Evolutionary conservation across 2,888 invertebrate species (phyloP).

Genomic region (Boloria selene): DNA sequence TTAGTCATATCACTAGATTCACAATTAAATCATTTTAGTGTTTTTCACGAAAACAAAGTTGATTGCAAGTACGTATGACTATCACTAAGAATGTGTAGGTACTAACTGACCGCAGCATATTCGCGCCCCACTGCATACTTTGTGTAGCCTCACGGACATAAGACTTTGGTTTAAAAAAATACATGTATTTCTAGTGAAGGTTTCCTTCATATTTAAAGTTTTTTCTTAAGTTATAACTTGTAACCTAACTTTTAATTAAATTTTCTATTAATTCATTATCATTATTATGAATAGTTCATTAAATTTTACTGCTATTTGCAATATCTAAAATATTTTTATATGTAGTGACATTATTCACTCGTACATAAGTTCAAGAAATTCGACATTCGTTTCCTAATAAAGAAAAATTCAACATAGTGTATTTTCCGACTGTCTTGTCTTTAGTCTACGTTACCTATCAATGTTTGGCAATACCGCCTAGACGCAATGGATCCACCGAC

Average conservation of each 20-base stretch:
- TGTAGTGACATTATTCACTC: not conserved
- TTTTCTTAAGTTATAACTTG: not conserved
- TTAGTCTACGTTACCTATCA: slow-evolving; percentile 63
- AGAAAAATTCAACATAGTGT: not conserved
- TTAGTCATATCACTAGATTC: not conserved
- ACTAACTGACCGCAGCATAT: slow-evolving; percentile 32
- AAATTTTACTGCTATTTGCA: no score
- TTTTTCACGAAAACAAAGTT: not conserved
- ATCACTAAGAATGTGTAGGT: slow-evolving; percentile 31
- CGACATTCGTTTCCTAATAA: not conserved
- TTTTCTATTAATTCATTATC: no score
- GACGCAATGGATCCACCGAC: slow-evolving; percentile 54
- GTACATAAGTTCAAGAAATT: not conserved
- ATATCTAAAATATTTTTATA: no score
- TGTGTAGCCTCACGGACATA: slow-evolving; percentile 20
- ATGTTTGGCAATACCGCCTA: slow-evolving; percentile 56
- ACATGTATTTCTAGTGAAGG: not conserved
- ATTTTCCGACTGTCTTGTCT: slow-evolving; percentile 27
- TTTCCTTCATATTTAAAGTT: not conserved
- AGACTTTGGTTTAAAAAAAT: slow-evolving; percentile 14
- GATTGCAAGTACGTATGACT: slow-evolving; percentile 25
- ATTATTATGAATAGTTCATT: no score
- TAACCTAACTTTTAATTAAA: no score
- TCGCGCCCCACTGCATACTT: slow-evolving; percentile 34
- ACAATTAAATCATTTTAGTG: slow-evolving; percentile 2